Percentiles rank a stretch among this genome's conserved stretches.
Conservation (phyloP, 2,888 invertebrate genomes). For the Ceramica pisi region DNA sequence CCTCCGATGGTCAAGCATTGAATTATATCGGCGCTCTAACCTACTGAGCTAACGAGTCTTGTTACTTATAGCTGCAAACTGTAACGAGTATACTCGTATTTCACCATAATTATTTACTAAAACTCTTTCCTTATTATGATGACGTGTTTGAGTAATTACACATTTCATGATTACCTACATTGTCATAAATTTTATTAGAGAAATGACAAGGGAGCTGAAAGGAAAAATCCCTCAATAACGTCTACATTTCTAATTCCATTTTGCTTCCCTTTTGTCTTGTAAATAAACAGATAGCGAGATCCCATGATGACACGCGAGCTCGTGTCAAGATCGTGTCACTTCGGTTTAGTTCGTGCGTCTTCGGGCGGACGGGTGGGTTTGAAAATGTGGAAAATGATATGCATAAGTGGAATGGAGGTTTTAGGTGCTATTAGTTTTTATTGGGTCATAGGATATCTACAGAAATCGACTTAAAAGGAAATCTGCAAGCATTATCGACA, state of each 20-base stretch:
- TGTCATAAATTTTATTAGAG: no score
- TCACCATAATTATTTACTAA: no score
- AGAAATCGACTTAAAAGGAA: no score
- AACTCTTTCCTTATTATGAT: no score
- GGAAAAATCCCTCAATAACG: constrained; percentile 48
- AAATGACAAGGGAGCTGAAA: constrained; percentile 23
- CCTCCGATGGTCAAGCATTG: constrained; percentile 68
- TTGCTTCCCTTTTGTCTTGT: constrained; percentile 68
- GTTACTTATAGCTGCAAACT: neutral
- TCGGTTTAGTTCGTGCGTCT: constrained; percentile 61
- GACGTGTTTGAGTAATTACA: no score
- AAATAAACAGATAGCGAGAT: constrained; percentile 67
- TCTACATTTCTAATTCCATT: constrained; percentile 73
- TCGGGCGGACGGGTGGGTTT: constrained; percentile 42
- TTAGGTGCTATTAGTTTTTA: constrained; percentile 12
- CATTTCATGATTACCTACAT: no score
- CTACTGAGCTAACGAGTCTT: constrained; percentile 68
- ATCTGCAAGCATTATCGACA: no score
- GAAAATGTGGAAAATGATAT: constrained; percentile 51
- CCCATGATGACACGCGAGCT: constrained; percentile 65
- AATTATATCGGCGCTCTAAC: constrained; percentile 70
- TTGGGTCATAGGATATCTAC: no score
- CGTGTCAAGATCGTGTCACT: constrained; percentile 64
- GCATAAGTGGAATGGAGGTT: constrained; percentile 18
- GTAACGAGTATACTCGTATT: no score